Evolutionary conservation across 2,888 invertebrate genomes (phyloP), one percentile per base, ranked within the genome.

Genomic region (Dasypogon diadema): DNA sequence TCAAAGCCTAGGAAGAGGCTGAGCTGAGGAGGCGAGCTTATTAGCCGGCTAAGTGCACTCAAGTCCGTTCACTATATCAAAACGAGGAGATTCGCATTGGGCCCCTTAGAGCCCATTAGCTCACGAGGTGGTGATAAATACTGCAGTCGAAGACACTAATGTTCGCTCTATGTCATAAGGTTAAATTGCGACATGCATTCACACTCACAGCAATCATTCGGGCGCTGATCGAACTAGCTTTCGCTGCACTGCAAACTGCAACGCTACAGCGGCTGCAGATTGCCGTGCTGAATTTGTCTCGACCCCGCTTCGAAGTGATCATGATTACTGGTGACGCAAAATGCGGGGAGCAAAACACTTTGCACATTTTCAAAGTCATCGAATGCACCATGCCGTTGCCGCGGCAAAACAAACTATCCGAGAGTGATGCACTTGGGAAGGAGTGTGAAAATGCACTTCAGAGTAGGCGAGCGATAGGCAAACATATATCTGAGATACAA

Each of bases 131-230:
- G 81, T 81, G 81, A 82, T 82, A 82, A 82, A 82, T 82, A 80
- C 79, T 80, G 80, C 79, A 79, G 79, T 80, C 80, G 72, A 79
- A 79, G 81, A 81, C 81, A 81, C 80, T 81, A 81, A 82, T 81
- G 81, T 80, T 78, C 78, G 79, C 80, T 79, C 80, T 81, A 79
- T 81, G 82, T 82, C 82, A 82, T 80, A 81, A 81, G 82, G 82
- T 81, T 81, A 82, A 81, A 81, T 81, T 81, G 80, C 81, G 81
- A 81, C 81, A 81, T 81, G 80, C 80, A 81, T 80, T 80, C 80
- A 79, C 80, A 81, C 80, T 80, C 79, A 79, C 79, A 79, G 79
- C 79, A 79, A 79, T 79, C 78, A 78, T 77, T 76, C 77, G 78
- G 76, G 55, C 75, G 72, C 75, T 63, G 77, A 79, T 78, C 78